phyloP scores from a whole-genome alignment of 2,888 invertebrate species.

The Netelia fuscicornis region DNA sequence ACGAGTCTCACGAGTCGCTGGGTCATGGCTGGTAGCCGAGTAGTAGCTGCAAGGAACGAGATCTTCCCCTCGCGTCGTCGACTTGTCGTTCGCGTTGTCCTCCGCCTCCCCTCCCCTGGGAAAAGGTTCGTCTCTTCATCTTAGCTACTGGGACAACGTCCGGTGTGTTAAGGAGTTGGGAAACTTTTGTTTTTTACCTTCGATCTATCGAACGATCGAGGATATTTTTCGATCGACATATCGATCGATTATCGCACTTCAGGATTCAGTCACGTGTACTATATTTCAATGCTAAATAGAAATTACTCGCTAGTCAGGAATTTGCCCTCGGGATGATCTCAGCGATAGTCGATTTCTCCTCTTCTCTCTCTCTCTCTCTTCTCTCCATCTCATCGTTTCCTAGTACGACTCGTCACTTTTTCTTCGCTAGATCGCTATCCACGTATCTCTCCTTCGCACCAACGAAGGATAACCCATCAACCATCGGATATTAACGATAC shows the following conservation, averaged over 20 bases:
- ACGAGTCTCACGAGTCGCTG: conserved; percentile 77
- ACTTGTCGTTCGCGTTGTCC: neutral
- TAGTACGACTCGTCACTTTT: no score
- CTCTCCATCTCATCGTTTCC: no score
- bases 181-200: conserved; percentile 7
- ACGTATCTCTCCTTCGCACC: no score
- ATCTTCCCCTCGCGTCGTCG: conserved; percentile 51
- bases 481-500: no score
- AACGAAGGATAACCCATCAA: neutral
- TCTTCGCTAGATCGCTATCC: no score
- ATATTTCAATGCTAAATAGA: conserved; percentile 73
- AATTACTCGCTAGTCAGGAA: conserved; percentile 73
- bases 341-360: conserved; percentile 61
- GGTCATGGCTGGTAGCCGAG: conserved; percentile 64
- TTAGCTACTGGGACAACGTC: conserved; percentile 72
- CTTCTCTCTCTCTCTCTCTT: conserved; percentile 52
- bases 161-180: conserved; percentile 49
- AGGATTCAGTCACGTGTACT: conserved; percentile 50
- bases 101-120: neutral
- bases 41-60: conserved; percentile 62
- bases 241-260: neutral
- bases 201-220: neutral
- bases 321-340: conserved; percentile 72
- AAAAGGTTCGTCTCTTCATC: conserved; percentile 49
- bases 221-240: no score